phyloP scores from a whole-genome alignment of 92 coral and sea anemone species.

The Palythoa caribaeorum region DNA sequence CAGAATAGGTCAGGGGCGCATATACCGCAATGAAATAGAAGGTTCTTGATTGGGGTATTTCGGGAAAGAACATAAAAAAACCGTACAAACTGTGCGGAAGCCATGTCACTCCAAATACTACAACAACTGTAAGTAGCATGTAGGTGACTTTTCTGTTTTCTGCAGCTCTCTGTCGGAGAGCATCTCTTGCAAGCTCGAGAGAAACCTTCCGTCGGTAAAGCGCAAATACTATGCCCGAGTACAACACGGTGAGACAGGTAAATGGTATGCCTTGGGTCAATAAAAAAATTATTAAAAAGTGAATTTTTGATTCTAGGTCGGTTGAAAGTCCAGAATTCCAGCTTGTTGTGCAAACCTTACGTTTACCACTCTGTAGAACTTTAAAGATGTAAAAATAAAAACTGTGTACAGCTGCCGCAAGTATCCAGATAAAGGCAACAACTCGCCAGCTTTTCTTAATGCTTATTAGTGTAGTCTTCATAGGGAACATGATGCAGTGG shows the following conservation, averaged over 20 bases:
- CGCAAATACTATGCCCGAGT: conserved; percentile 5
- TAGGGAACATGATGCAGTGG: conserved; percentile 39
- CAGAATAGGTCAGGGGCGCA: conserved; percentile 3
- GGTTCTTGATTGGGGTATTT: background rate
- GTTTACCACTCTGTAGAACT: background rate
- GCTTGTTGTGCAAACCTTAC: background rate
- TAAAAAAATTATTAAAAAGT: conserved; percentile 7
- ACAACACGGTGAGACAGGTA: conserved; percentile 8
- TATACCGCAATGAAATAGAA: background rate
- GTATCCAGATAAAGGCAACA: background rate
- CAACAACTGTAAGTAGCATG: conserved; percentile 12
- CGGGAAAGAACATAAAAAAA: background rate
- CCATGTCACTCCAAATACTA: background rate
- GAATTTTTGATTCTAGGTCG: conserved; percentile 5
- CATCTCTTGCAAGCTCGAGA: conserved; percentile 7
- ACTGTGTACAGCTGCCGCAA: conserved; percentile 6
- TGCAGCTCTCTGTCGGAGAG: conserved; percentile 24
- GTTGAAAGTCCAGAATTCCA: background rate
- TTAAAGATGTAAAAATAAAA: conserved; percentile 27
- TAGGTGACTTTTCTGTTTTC: conserved; percentile 38
- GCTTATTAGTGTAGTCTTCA: conserved; percentile 5
- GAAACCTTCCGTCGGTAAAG: background rate
- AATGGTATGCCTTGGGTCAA: background rate
- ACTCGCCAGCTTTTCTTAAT: background rate
- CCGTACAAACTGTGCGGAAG: background rate